These are phyloP conservation scores for Invenusta paracnida DNA, from an alignment of 2,888 invertebrate genomes.

Conservation along the genomic window DNA sequence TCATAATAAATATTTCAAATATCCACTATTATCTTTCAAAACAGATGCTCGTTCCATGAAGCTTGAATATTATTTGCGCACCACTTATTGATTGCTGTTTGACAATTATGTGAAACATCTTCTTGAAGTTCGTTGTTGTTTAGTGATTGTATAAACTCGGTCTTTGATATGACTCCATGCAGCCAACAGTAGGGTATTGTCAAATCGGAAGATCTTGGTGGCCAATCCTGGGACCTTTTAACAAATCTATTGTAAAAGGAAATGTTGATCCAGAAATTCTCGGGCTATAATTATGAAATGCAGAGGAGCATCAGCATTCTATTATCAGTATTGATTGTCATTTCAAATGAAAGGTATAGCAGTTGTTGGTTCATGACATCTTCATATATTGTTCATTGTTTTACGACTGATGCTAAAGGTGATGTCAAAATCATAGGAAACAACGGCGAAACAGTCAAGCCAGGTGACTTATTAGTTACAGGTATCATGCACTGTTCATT, in stretches of 20 bases:
- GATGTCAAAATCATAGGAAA: not conserved
- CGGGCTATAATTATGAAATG: not conserved
- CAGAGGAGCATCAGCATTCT: not conserved
- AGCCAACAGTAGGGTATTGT: not conserved
- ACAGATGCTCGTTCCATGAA: not conserved
- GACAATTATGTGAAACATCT: not conserved
- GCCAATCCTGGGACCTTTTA: not conserved
- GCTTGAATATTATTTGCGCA: not conserved
- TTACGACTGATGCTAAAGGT: not conserved
- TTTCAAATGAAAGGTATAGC: not conserved
- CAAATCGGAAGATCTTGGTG: not conserved
- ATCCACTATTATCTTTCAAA: not conserved
- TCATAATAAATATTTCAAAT: not conserved
- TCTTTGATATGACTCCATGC: not conserved
- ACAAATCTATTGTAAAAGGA: not conserved
- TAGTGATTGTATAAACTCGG: not conserved
- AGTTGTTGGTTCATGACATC: not conserved
- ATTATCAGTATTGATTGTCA: not conserved
- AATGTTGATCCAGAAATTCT: not conserved
- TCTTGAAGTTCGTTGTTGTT: not conserved
- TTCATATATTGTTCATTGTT: not conserved
- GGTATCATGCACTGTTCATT: not conserved
- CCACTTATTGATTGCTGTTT: not conserved
- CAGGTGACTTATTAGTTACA: not conserved
- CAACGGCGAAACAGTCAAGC: not conserved